Evolutionary conservation across 1,140 invertebrate genomes (phyloP), one percentile per base, ranked within the genome.

Genomic region (Lycorma delicatula): DNA sequence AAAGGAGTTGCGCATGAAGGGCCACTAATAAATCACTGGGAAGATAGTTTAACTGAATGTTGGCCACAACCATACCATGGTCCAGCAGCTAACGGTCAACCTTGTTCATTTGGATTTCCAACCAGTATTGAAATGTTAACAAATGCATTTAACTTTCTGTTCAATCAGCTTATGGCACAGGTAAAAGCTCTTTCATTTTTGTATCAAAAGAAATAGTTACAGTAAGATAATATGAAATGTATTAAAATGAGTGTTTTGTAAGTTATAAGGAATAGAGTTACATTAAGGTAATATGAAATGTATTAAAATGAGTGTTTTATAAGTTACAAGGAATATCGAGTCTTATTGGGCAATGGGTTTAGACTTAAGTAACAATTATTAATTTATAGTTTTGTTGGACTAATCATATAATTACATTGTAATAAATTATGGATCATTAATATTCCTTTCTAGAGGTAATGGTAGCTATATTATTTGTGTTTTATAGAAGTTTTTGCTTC

Each of bases 81-180:
- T n/a, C n/a, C n/a, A n/a, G n/a, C n/a, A n/a, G n/a, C n/a, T n/a
- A n/a, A n/a, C n/a, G n/a, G n/a, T n/a, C n/a, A n/a, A n/a, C 12
- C 20, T 34, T n/a, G 20, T 9, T 38, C 18, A 18, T 44, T 22
- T 2, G 51, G 34, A 47, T 59, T 62, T 5, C 65, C 69, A 16
- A 71, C 66, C 9, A 74, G 72, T 66, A 61, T 75, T 51, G 70
- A 75, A 20, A 87, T 88, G 82, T 70, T 89, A 81, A 79, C 18
- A 72, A 75, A 58, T 87, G 85, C 60, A 88, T 44, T 87, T 65
- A 79, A 86, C 61, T 76, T 76, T 55, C 75, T 89, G 58, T 85
- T 88, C 64, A 77, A 77, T 6, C 80, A 85, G 64, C 66, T 83
- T 18, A 74, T 79, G 56, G 54, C 72, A 38, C 71, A 72, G 63